These are phyloP conservation scores for Chroicocephalus ridibundus DNA, from an alignment of 2,113 vertebrate genomes.

Conservation along the genomic window DNA sequence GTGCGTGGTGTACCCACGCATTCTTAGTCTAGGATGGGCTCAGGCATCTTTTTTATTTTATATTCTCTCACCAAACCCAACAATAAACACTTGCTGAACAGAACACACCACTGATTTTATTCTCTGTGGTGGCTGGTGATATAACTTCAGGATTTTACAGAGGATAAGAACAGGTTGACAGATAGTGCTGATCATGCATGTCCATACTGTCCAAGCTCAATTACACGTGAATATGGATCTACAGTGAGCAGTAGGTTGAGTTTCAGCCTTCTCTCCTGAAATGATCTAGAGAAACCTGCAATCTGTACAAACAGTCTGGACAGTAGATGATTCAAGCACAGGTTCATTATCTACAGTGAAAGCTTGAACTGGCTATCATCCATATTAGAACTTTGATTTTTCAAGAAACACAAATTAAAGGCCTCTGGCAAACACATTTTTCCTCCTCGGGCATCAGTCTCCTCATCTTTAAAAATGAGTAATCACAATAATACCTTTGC, in stretches of 20 bases:
- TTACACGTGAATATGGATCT: background rate
- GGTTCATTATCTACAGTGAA: background rate
- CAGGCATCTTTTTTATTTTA: background rate
- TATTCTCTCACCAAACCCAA: background rate
- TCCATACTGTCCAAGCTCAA: background rate
- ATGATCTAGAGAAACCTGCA: background rate
- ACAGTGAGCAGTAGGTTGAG: background rate
- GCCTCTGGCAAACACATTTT: background rate
- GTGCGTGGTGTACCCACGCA: rapidly evolving
- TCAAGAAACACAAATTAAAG: background rate
- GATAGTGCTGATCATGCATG: background rate
- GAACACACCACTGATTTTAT: background rate
- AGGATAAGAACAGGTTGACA: background rate
- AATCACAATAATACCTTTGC: background rate
- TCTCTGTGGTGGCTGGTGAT: background rate
- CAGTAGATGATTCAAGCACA: background rate
- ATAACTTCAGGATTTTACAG: background rate
- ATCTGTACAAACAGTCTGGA: background rate
- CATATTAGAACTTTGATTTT: background rate
- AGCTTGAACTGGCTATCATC: background rate
- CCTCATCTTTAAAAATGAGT: background rate
- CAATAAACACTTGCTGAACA: background rate
- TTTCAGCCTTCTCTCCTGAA: background rate
- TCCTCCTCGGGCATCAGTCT: background rate
- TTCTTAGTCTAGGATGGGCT: background rate